phyloP scores from a whole-genome alignment of 1,140 invertebrate genomes.

The Arion vulgaris region DNA sequence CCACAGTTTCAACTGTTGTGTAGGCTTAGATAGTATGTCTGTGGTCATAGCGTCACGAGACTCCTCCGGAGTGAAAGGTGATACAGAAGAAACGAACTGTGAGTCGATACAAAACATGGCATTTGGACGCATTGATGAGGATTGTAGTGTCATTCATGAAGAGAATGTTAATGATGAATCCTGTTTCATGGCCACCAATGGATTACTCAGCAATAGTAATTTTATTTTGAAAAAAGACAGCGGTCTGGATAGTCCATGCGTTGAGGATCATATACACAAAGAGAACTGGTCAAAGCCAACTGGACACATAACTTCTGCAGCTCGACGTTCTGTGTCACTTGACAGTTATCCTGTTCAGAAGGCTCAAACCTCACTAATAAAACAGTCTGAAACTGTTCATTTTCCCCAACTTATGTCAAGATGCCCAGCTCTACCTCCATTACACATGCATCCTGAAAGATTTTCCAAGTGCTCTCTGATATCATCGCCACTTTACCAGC shows the following conservation, averaged over 20 bases:
- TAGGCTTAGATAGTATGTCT: not conserved
- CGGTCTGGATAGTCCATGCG: not conserved
- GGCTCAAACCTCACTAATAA: not conserved
- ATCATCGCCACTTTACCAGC: not conserved
- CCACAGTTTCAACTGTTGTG: not conserved
- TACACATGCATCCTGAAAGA: not conserved
- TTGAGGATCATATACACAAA: not conserved
- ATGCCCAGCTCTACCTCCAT: not conserved
- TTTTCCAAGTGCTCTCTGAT: not conserved
- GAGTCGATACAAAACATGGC: not conserved
- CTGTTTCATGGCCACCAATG: not conserved
- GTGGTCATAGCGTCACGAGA: not conserved
- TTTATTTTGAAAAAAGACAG: not conserved
- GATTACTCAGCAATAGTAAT: not conserved
- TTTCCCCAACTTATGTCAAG: not conserved
- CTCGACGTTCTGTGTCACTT: slow-evolving; percentile 26
- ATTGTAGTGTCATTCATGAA: not conserved
- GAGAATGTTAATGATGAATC: not conserved
- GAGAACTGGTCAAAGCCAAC: not conserved
- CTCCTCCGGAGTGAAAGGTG: not conserved
- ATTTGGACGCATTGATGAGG: not conserved
- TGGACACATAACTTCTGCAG: not conserved
- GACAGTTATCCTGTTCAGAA: slow-evolving; percentile 22
- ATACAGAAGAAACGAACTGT: not conserved
- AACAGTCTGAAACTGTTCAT: slow-evolving; percentile 28